Evolutionary conservation across 2,888 invertebrate species (phyloP), one percentile per base, ranked within the genome.

Genomic region (Lordiphosa fenestrarum): DNA sequence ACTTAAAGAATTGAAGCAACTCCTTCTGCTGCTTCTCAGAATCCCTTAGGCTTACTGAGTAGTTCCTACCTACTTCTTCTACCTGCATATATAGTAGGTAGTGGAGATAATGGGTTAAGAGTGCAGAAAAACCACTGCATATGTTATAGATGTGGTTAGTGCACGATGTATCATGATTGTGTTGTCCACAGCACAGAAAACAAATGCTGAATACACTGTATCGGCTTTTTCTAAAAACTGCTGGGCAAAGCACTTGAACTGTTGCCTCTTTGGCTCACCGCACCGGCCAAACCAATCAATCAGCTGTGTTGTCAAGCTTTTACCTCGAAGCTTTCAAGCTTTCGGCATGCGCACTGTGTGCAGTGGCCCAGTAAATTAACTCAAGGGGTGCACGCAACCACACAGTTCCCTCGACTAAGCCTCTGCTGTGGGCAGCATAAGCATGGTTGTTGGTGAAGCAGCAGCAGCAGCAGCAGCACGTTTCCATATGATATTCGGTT

Each of bases 321-420:
- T 77, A 38, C 53, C 42, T 39, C 7, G 36, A n/a, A 83, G 83
- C 84, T 76, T 72, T 76, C 39, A 62, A 76, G 83, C 83, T 78
- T 62, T 21, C 47, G 40, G 30, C 63, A 57, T 66, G 51, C 60
- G 69, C 76, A 58, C 42, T 54, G 44, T 41, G 41, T 7, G 3
- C 76, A 76, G 63, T 10, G 68, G 60, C 72, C 59, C 53, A 15
- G 60, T 19, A 13, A 73, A 66, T 49, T 15, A 39, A 33, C 23
- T 41, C 23, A 23, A 36, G 59, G 67, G 7, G 2, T 3, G 4
- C 5, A 0, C 1, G 0, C 23, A 23, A 54, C 60, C 23, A 60
- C 40, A 49, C 7, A 6, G 7, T 30, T 7, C 30, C 30, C 30
- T 9, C 7, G 7, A 9, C 30, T 30, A 30, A 30, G 30, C 9